A percentile compares a stretch with the other conserved stretches of the same genome.
Evolutionary conservation across 2,113 vertebrate species (phyloP).

Genomic region (Mystacornis crossleyi): DNA sequence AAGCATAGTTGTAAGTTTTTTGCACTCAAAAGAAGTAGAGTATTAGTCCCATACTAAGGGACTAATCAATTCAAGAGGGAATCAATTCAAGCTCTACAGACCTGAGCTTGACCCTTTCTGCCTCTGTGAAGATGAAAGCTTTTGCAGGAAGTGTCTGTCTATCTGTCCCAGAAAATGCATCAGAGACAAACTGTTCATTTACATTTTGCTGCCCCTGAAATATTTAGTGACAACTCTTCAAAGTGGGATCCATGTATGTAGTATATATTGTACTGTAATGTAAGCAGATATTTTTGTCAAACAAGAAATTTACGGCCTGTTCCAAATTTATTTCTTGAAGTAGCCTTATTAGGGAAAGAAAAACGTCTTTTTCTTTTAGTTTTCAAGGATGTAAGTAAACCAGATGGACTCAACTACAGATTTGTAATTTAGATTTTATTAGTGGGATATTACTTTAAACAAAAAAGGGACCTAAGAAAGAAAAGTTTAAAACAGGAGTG

Average conservation of each 20-base stretch:
- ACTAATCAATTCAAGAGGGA: background rate
- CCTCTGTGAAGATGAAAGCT: background rate
- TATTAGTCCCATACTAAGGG: background rate
- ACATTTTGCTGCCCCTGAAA: background rate
- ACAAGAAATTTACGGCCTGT: background rate
- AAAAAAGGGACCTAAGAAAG: background rate
- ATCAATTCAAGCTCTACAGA: background rate
- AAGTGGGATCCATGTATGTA: background rate
- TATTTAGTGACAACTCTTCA: background rate
- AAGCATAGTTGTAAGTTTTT: background rate
- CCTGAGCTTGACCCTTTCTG: background rate
- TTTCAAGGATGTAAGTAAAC: background rate
- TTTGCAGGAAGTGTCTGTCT: background rate
- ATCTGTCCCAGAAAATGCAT: background rate
- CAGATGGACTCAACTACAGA: background rate
- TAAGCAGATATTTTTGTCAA: background rate
- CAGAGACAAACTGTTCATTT: background rate
- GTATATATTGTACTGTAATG: background rate
- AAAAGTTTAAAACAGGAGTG: background rate
- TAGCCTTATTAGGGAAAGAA: background rate
- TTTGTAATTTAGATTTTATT: slow-evolving; percentile 1
- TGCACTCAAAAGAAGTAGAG: background rate
- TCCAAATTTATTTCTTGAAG: background rate
- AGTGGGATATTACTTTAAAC: background rate
- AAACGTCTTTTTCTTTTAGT: background rate